Base-by-base conservation (phyloP, 2,113 vertebrate genomes). In the Stictonetta naevosa region DNA sequence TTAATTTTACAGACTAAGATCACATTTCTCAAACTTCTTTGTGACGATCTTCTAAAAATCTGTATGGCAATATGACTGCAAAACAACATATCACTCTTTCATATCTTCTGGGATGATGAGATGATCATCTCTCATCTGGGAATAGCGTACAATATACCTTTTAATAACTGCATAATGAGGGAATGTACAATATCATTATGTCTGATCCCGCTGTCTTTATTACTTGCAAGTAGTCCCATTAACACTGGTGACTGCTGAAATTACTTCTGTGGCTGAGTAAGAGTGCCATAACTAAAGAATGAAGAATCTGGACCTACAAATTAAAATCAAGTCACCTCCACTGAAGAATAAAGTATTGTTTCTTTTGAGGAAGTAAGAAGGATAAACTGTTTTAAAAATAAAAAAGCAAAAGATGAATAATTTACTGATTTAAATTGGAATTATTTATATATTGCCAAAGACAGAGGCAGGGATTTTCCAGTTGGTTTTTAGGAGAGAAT, bases 401-500 rank as follows among this genome's bases (percentile, higher is more conserved):
- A 68, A n/a, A 53, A n/a, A 40, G 16, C 10, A 40, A 53, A 40
- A 34, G 36, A 18, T 22, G 5, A 22, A 11, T 74, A 77, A 86
- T 63, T 95, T 62, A 95, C 86, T 60, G 14, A 94, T 88, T 95
- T 77, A 76, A 79, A 90, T 18, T 91, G 53, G 63, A 82, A 52
- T 95, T 86, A 48, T 50, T 56, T 83, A 64, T 72, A 33, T 55
- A 3, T 92, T 86, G 93, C 78, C 82, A 69, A 85, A 91, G 92
- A 92, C 11, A n/a, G 34, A 97, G 92, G 69, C 73, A 67, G 4
- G 64, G 91, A 96, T 67, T 94, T 83, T 81, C 92, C 80, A 95
- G 62, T 55, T 72, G 25, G 44, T 29, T 92, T 83, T 40, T 46
- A 93, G 46, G 64, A 92, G 78, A 97, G 76, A 96, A 69, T 82